Base-by-base conservation (phyloP, 1,140 invertebrate species). In the Pseudomyrmex pallidus region DNA sequence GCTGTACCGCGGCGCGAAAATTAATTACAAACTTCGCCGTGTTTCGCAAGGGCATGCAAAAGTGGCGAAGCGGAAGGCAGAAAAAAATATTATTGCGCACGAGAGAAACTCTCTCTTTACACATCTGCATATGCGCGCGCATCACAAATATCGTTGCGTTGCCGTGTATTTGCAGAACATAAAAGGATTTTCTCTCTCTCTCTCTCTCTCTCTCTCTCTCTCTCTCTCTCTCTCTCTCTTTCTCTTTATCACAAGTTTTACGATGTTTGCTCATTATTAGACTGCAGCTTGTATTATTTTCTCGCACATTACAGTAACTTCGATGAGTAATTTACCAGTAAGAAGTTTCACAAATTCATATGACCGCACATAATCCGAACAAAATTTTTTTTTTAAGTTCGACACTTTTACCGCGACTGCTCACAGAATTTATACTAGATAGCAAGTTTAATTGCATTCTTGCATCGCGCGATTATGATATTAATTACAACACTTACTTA, bases 1-100 rank as follows among this genome's bases (percentile, higher is more conserved):
- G 83, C 54, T 61, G 48, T 61, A 56, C 72, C 57, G 61, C n/a
- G 48, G 72, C 52, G 48, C 82, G 86, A 77, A 88, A 88, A 88
- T 88, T 85, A 88, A 88, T 88, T 88, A 87, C 76, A 82, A 83
- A 85, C 86, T 74, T 46, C 17, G 54, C 50, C 48, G 44, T 57
- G 44, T 13, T 10, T 15, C 12, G 74, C n/a, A 56, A 78, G 56
- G 46, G 68, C 70, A 74, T 70, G 61, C 25, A 54, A 59, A 77
- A 72, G 73, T 57, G 46, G 64, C 22, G 76, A 70, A 54, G 63
- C 46, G 54, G 54, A 86, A 59, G 62, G 25, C 22, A 48, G 56
- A 61, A 74, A 70, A 61, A 61, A 68, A 62, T n/a, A 86, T 84
- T 70, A 59, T 74, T 80, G 54, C 85, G 68, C 44, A 22, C 44